phyloP scores from a whole-genome alignment of 2,888 invertebrate genomes.

The Archaeoteleia sp. region DNA sequence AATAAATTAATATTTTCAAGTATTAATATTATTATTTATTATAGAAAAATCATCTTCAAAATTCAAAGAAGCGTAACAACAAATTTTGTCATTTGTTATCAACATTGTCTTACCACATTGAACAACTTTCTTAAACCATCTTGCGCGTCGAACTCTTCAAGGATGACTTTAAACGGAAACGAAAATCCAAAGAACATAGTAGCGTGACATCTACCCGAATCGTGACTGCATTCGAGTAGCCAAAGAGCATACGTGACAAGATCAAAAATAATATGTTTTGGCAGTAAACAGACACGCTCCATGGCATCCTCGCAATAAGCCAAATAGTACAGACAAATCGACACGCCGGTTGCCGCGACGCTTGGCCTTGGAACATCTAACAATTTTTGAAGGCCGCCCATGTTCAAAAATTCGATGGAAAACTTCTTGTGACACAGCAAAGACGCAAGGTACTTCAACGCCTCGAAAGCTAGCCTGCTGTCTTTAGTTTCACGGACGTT shows the following conservation, averaged over 20 bases:
- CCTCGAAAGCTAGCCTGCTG: constrained; percentile 96
- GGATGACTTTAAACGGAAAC: constrained; percentile 93
- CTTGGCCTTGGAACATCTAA: constrained; percentile 94
- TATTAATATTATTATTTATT: too few relatives aligned
- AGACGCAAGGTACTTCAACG: constrained; percentile 94
- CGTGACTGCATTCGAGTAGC: constrained; percentile 96
- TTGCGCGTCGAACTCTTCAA: constrained; percentile 95
- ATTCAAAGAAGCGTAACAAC: background rate
- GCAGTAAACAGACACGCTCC: constrained; percentile 94
- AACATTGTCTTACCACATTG: constrained; percentile 85
- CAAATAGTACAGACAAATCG: constrained; percentile 96
- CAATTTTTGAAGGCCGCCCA: constrained; percentile 89
- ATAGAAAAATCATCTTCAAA: too few relatives aligned
- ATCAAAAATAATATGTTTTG: constrained; percentile 84
- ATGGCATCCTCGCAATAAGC: constrained; percentile 98
- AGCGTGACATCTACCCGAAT: constrained; percentile 97
- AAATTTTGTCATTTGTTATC: constrained; percentile 12
- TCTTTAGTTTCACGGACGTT: constrained; percentile 92
- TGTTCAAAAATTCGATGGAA: constrained; percentile 94
- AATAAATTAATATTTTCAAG: constrained; percentile 11
- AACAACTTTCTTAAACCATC: constrained; percentile 95
- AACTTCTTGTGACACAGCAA: constrained; percentile 98
- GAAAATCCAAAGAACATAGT: constrained; percentile 98
- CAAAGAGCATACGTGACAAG: constrained; percentile 94
- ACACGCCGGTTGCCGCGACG: constrained; percentile 96